These are phyloP conservation scores for Trichopoda pennipes DNA, from an alignment of 2,888 invertebrate genomes.

Conservation along the genomic window DNA sequence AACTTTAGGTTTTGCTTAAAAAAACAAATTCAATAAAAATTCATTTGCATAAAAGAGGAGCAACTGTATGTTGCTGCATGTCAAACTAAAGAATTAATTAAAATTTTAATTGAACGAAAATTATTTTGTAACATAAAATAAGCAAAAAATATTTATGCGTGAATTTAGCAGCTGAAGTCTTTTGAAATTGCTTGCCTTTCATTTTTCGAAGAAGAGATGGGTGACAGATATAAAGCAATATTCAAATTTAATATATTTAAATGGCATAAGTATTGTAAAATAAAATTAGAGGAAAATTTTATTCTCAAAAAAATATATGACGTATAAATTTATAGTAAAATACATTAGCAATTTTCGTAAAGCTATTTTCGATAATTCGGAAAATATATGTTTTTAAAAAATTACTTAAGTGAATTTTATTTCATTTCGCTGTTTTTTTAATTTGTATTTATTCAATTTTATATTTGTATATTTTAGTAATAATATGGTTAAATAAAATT, in stretches of 20 bases:
- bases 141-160: not conserved
- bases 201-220: not conserved
- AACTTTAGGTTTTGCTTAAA: conserved; percentile 20
- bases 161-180: not conserved
- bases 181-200: not conserved
- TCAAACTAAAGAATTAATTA: conserved; percentile 58
- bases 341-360: too few species aligned
- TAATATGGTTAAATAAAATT: too few species aligned
- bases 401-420: too few species aligned
- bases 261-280: not conserved
- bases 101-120: conserved; percentile 62
- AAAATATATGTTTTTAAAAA: too few species aligned
- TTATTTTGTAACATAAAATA: conserved; percentile 42
- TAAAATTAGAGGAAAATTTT: not conserved
- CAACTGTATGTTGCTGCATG: conserved; percentile 52
- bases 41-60: conserved; percentile 65
- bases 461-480: too few species aligned
- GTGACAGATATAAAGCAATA: not conserved
- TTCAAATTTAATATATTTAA: not conserved
- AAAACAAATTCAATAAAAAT: not conserved
- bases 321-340: too few species aligned
- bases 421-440: too few species aligned
- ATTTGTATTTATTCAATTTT: too few species aligned
- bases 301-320: too few species aligned
- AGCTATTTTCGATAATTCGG: too few species aligned